These are phyloP conservation scores for Amorpha juglandis DNA, from an alignment of 2,888 invertebrate genomes.

Conservation along the genomic window DNA sequence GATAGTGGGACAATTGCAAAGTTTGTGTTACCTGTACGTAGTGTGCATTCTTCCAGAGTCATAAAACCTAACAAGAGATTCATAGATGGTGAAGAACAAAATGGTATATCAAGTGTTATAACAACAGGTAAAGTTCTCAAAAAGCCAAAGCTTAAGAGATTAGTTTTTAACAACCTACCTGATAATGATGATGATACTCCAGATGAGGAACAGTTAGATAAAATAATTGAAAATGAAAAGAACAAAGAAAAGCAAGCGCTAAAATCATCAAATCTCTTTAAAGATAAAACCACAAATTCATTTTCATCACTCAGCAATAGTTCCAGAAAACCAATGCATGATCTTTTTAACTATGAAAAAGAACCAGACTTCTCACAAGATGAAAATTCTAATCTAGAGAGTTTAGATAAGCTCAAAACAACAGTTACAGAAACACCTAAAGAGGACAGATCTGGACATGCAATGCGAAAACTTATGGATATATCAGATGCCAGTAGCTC, in stretches of 20 bases:
- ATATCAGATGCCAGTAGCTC: conserved; percentile 80
- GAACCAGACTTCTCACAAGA: conserved; percentile 67
- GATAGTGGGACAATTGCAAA: conserved; percentile 73
- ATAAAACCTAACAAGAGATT: conserved; percentile 95
- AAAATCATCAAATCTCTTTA: conserved; percentile 70
- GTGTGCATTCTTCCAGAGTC: conserved; percentile 93
- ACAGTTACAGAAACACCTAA: conserved; percentile 61
- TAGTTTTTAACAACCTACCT: conserved; percentile 75
- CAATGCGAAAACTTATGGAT: conserved; percentile 77
- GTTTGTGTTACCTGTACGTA: conserved; percentile 91
- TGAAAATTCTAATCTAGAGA: conserved; percentile 73
- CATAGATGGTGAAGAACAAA: conserved; percentile 86
- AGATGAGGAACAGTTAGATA: conserved; percentile 63
- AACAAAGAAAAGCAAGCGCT: conserved; percentile 59
- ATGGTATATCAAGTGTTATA: conserved; percentile 54
- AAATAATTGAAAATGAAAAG: conserved; percentile 63
- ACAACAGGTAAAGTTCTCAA: conserved; percentile 75
- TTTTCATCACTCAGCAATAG: conserved; percentile 63
- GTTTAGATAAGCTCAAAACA: conserved; percentile 63
- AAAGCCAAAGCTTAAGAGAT: conserved; percentile 77
- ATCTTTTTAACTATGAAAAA: conserved; percentile 76
- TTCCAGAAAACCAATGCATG: conserved; percentile 62
- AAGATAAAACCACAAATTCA: conserved; percentile 74
- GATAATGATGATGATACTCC: conserved; percentile 62
- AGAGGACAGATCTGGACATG: conserved; percentile 75